Base-by-base conservation (phyloP, 1,140 invertebrate species). In the Drosophila grimshawi region DNA sequence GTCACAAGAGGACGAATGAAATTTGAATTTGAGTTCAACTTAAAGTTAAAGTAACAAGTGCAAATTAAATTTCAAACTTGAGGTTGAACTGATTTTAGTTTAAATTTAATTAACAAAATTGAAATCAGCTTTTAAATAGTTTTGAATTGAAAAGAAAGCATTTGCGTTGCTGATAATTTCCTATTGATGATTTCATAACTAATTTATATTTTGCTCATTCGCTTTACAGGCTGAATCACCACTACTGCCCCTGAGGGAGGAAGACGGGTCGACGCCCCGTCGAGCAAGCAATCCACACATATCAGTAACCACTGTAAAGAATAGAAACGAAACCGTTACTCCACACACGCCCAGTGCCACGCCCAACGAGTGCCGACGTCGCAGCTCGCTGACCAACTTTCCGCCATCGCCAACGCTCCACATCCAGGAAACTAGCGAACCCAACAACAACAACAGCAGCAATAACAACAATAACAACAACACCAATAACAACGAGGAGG, bases 161-260 rank as follows among this genome's bases (percentile, higher is more conserved):
- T 19, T 6, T 37, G 5, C 35, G 7, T 37, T 37, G 5, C 35
- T 37, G 35, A 6, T 8, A 61, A 55, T 19, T n/a, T n/a, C n/a
- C n/a, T n/a, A n/a, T n/a, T 37, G 35, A 6, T 8, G 53, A 55
- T 19, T 19, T 19, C 19, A 19, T 19, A 19, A 43, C 35, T 33
- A 6, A 43, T n/a, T 6, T 19, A 29, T 5, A 45, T 51, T 3
- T 6, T 3, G 51, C 1, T 32, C 8, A n/a, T 3, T 10, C 11
- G 39, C 11, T 29, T 33, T 37, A 3, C 68, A 91, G 89, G 83
- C 85, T 61, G 89, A 91, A 67, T 89, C 89, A 55, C 89, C 89
- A n/a, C 63, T 91, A 41, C 75, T 91, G 33, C 89, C 81, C 43
- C 37, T 71, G 10, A 85, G 81, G 64, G 78, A 81, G 19, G 78